Percentiles rank a stretch among this genome's conserved stretches.
Evolutionary conservation across 2,797 vertebrate genomes (phyloP).

Genomic region (Decapterus maruadsi): DNA sequence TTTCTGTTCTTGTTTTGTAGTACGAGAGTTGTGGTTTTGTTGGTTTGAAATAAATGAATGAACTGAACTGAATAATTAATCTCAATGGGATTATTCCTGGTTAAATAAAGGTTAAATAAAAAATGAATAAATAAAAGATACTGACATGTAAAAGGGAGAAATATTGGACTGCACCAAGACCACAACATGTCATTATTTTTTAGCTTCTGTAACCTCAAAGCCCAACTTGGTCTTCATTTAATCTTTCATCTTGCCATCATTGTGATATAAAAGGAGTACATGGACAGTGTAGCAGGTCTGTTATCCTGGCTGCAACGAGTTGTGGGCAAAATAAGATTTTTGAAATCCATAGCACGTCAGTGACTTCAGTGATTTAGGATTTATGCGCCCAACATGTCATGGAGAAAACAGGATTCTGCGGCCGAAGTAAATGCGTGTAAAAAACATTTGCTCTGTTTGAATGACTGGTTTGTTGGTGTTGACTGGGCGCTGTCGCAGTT

Average conservation of each 20-base stretch:
- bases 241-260: background rate
- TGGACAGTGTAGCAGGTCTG: slow-evolving; percentile 13
- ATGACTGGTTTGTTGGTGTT: slow-evolving; percentile 62
- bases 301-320: slow-evolving; percentile 12
- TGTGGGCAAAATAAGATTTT: slow-evolving; percentile 19
- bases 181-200: slow-evolving; percentile 2
- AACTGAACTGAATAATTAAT: no score
- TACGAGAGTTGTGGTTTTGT: no score
- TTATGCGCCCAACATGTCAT: slow-evolving; percentile 30
- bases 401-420: slow-evolving; percentile 41
- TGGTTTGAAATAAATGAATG: no score
- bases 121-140: no score
- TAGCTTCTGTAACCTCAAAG: background rate
- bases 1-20: no score
- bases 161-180: background rate
- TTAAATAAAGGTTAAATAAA: no score
- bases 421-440: slow-evolving; percentile 47
- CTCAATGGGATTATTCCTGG: no score
- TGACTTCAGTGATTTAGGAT: slow-evolving; percentile 33
- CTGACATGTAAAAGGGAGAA: background rate
- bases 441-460: slow-evolving; percentile 55
- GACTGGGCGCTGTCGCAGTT: slow-evolving; percentile 64
- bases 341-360: slow-evolving; percentile 26
- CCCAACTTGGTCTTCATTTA: background rate
- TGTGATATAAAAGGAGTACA: background rate